Evolutionary conservation across 2,113 vertebrate species (phyloP), one percentile per base, ranked within the genome.

Genomic region (Amazona guildingii): DNA sequence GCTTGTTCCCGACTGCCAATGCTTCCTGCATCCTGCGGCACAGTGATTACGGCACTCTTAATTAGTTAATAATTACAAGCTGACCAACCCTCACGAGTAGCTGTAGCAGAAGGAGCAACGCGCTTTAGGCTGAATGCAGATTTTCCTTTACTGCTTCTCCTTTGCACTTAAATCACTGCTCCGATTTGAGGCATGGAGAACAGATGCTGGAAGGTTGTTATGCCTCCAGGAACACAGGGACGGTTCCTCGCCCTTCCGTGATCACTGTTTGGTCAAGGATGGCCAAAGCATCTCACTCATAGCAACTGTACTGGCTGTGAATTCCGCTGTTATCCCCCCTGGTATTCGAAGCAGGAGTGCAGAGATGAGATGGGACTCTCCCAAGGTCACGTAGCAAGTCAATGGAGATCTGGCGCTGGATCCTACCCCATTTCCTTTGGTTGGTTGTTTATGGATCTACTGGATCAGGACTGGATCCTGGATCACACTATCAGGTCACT

Each of bases 61-160:
- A 86, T 93, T 59, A 88, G 85, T 94, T 89, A 94, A 91, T 93
- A 86, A 96, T 95, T 95, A 93, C 63, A 86, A 63, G 59, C 64
- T 87, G 89, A 57, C 51, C 92, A 72, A 37, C 37, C 78, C 68
- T 27, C 12, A 6, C 82, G 91, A 83, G 7, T 39, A 76, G 39
- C 43, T 44, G 73, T 3, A 37, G 77, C 85, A 81, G 88, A 29
- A 88, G 85, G 67, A 91, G 84, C 39, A 17, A 33, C 11, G 7
- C 0, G 17, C 90, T 74, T n/a, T 6, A 20, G 88, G 81, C 55
- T 83, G 81, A 55, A 48, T 1, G 27, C 21, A 62, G 80, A 44
- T n/a, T 86, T 81, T 78, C 73, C 51, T 11, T 7, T 11, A 2
- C 18, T 41, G 74, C 69, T 92, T 49, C 63, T 67, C 11, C 39